Conservation (phyloP, 2,113 vertebrate species). For the Prietella phreatophila region DNA sequence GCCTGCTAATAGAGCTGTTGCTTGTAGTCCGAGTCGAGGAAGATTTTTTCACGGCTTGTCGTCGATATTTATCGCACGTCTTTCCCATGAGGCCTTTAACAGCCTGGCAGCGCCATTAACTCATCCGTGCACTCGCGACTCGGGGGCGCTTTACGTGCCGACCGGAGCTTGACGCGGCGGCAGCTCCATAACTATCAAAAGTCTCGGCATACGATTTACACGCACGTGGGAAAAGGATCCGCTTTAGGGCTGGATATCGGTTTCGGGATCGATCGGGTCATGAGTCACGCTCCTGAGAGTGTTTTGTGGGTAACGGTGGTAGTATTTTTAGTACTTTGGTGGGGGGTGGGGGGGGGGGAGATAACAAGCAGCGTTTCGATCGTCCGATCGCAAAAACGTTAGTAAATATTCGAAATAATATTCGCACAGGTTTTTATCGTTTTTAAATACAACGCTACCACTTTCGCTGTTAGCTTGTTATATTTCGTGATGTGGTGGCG, state of each 20-base stretch:
- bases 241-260: not conserved
- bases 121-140: slow-evolving; percentile 32
- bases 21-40: slow-evolving; percentile 27
- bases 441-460: too few relatives aligned
- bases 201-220: slow-evolving; percentile 19
- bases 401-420: too few relatives aligned
- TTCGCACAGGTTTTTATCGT: too few relatives aligned
- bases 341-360: too few relatives aligned
- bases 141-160: slow-evolving; percentile 19
- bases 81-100: slow-evolving; percentile 42
- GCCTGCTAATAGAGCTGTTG: slow-evolving; percentile 45
- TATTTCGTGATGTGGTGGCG: too few relatives aligned
- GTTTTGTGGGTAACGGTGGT: not conserved
- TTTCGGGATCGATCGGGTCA: not conserved
- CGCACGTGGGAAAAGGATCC: not conserved
- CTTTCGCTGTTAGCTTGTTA: too few relatives aligned
- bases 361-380: too few relatives aligned
- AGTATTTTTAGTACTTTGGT: too few relatives aligned
- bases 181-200: slow-evolving; percentile 19
- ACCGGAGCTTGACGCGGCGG: not conserved
- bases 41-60: slow-evolving; percentile 38
- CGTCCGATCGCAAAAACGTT: too few relatives aligned
- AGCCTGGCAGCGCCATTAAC: slow-evolving; percentile 49
- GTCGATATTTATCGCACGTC: slow-evolving; percentile 48
- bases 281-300: not conserved